phyloP scores from a whole-genome alignment of 1,140 invertebrate genomes.

The Saccostrea glomerata region DNA sequence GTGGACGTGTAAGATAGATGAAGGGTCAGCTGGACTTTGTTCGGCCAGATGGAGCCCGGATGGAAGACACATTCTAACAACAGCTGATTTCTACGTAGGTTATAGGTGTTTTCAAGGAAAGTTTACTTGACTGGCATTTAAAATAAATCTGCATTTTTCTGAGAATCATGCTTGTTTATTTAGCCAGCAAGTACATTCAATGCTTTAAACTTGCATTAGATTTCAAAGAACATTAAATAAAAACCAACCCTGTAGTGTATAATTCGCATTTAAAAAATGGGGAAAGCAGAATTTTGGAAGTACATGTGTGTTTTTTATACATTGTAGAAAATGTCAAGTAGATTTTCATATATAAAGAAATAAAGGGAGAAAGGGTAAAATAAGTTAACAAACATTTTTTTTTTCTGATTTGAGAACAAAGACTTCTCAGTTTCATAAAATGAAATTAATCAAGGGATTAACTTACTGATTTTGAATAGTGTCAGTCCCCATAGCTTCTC shows the following conservation, averaged over 20 bases:
- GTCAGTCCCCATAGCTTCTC: neutral
- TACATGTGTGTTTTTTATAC: neutral
- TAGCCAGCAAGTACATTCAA: neutral
- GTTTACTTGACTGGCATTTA: neutral
- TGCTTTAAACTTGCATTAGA: too few relatives aligned
- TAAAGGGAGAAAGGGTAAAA: neutral
- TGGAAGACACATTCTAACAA: conserved; percentile 80
- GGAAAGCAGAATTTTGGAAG: neutral
- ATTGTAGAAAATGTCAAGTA: neutral
- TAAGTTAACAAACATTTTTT: neutral
- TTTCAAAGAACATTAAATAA: neutral
- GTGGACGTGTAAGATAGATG: conserved; percentile 81
- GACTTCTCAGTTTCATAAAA: neutral
- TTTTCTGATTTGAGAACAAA: neutral
- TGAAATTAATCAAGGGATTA: neutral
- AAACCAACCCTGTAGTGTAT: neutral
- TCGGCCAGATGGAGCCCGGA: conserved; percentile 79
- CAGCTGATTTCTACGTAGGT: conserved; percentile 79
- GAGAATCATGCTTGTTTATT: neutral
- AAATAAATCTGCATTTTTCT: neutral
- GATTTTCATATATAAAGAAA: neutral
- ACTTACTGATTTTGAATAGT: neutral
- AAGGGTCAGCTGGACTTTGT: conserved; percentile 79
- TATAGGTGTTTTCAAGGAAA: neutral
- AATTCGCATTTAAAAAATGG: neutral